Percentiles rank a stretch among this genome's conserved stretches.
These are phyloP conservation scores for Monomorium pharaonis DNA, from an alignment of 1,140 invertebrate genomes.

Conservation along the genomic window DNA sequence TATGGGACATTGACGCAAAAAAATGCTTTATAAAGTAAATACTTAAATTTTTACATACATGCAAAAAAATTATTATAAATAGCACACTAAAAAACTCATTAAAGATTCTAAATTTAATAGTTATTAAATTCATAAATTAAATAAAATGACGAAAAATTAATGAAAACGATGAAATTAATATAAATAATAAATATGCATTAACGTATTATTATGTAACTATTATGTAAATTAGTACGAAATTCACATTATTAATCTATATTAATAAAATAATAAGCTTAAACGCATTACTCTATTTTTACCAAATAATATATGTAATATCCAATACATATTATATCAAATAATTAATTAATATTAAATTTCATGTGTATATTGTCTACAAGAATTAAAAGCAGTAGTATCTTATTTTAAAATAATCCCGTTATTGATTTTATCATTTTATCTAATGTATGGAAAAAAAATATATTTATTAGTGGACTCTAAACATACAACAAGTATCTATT, in stretches of 20 bases:
- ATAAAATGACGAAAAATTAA: neutral
- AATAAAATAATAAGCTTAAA: neutral
- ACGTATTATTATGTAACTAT: neutral
- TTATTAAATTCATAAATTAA: neutral
- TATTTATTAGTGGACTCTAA: neutral
- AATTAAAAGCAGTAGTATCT: neutral
- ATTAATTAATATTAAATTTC: too few species aligned
- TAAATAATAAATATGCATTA: constrained; percentile 3
- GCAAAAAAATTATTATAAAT: neutral
- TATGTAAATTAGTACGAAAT: constrained; percentile 10
- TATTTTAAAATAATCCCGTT: neutral
- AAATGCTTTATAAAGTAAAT: neutral
- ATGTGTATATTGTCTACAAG: neutral
- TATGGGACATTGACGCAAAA: constrained; percentile 24
- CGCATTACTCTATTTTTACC: neutral
- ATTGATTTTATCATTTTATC: neutral
- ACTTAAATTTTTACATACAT: neutral
- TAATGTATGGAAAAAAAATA: neutral
- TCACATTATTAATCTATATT: constrained; percentile 13
- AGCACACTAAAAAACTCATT: too few species aligned
- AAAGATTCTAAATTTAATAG: neutral
- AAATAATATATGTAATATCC: neutral
- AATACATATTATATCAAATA: neutral
- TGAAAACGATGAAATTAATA: neutral
- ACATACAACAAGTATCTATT: neutral